A percentile compares a stretch with the other conserved stretches of the same genome.
phyloP scores from a whole-genome alignment of 23 tunicate species.

The Botrylloides violaceus region DNA sequence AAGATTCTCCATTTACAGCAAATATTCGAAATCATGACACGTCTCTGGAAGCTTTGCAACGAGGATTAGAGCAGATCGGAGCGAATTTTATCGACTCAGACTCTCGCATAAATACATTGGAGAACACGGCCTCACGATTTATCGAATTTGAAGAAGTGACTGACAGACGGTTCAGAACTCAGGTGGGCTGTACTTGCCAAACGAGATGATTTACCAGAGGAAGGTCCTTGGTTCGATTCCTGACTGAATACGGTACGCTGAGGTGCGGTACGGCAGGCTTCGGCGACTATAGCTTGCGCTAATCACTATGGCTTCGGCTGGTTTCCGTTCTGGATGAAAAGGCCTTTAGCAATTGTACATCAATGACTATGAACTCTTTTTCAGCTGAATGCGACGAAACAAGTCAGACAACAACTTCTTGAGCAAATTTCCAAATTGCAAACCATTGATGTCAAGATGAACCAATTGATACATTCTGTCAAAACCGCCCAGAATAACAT shows the following conservation, averaged over 20 bases:
- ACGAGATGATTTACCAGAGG: no score
- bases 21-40: not conserved
- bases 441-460: not conserved
- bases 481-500: not conserved
- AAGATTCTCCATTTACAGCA: not conserved
- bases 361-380: no score
- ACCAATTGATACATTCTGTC: not conserved
- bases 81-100: not conserved
- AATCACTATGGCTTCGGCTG: not conserved
- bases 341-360: not conserved
- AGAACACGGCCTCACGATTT: not conserved
- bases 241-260: no score
- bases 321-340: not conserved
- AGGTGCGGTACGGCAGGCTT: no score
- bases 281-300: no score
- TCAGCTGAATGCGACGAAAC: not conserved
- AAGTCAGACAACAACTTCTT: not conserved
- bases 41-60: not conserved
- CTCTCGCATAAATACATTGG: not conserved
- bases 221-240: no score
- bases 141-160: not conserved
- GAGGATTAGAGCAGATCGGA: not conserved
- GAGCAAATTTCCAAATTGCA: not conserved
- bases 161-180: not conserved
- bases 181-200: no score